phyloP scores from a whole-genome alignment of 30 jellyfish, hydroid and myxozoan species.

The Phacellophora camtschatica region DNA sequence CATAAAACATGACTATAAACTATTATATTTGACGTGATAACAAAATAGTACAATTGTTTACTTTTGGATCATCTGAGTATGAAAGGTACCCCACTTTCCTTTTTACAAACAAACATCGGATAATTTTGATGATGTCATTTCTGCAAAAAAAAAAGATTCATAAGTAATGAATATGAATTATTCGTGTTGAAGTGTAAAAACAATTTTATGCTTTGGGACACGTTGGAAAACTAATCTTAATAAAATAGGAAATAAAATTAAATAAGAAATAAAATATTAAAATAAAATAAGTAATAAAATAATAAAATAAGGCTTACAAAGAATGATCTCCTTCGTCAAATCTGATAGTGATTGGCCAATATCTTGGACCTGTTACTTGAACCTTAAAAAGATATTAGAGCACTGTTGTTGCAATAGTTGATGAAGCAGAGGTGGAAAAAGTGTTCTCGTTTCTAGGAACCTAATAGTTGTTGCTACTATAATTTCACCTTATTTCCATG shows the following conservation, averaged over 20 bases:
- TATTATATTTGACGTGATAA: too few species aligned
- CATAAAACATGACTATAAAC: too few species aligned
- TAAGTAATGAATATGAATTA: too few species aligned
- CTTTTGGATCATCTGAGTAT: constrained; percentile 95
- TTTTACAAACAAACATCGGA: constrained; percentile 66
- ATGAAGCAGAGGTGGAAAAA: not conserved
- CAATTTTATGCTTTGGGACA: too few species aligned
- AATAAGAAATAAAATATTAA: not conserved
- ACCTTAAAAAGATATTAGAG: constrained; percentile 22
- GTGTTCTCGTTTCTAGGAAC: too few species aligned
- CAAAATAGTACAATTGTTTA: too few species aligned
- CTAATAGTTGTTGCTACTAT: too few species aligned
- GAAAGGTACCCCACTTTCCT: constrained; percentile 90
- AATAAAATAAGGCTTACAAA: not conserved
- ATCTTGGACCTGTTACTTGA: constrained; percentile 75
- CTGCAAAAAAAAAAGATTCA: too few species aligned
- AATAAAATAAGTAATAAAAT: not conserved
- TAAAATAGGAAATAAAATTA: too few species aligned
- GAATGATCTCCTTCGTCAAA: constrained; percentile 20
- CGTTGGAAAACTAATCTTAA: too few species aligned
- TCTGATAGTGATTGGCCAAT: constrained; percentile 75
- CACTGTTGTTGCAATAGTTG: not conserved
- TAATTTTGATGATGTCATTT: constrained; percentile 16
- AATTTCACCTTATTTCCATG: too few species aligned
- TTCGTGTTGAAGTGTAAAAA: too few species aligned